A percentile compares a stretch with the other conserved stretches of the same genome.
phyloP scores from a whole-genome alignment of 2,113 vertebrate genomes.

The Chaetodon trifascialis region DNA sequence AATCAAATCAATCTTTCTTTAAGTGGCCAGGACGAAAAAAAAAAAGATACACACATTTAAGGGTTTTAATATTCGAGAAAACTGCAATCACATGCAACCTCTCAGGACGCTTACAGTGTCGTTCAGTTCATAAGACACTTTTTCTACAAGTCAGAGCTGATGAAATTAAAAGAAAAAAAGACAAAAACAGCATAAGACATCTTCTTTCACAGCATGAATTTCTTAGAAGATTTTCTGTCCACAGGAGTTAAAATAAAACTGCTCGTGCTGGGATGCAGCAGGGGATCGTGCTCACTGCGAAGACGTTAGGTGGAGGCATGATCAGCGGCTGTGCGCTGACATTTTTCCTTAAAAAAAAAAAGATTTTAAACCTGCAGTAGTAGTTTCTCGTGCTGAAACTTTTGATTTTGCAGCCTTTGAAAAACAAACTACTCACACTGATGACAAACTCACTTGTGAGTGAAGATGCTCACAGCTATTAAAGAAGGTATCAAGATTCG shows the following conservation, averaged over 20 bases:
- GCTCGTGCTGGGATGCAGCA: conserved; percentile 13
- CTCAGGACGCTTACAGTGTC: neutral
- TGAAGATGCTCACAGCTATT: conserved; percentile 17
- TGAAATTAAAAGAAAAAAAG: conserved; percentile 13
- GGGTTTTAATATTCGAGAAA: neutral
- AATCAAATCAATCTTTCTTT: neutral
- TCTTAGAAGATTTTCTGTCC: conserved; percentile 22
- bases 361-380: conserved; percentile 12
- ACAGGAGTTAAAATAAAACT: conserved; percentile 35
- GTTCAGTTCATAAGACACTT: conserved; percentile 16
- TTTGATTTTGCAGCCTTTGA: conserved; percentile 15
- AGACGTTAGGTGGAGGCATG: conserved; percentile 18
- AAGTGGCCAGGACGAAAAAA: neutral
- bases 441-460: conserved; percentile 19
- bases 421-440: conserved; percentile 7
- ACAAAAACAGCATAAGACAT: conserved; percentile 9
- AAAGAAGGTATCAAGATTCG: neutral
- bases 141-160: neutral
- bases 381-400: conserved; percentile 2
- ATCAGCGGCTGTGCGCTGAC: conserved; percentile 42
- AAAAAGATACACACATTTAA: conserved; percentile 28
- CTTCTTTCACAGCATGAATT: neutral
- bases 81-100: neutral
- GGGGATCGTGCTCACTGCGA: conserved; percentile 20
- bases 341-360: conserved; percentile 15